Evolutionary conservation across 2,113 vertebrate genomes (phyloP), one percentile per base, ranked within the genome.

Genomic region (Varanus komodoensis): DNA sequence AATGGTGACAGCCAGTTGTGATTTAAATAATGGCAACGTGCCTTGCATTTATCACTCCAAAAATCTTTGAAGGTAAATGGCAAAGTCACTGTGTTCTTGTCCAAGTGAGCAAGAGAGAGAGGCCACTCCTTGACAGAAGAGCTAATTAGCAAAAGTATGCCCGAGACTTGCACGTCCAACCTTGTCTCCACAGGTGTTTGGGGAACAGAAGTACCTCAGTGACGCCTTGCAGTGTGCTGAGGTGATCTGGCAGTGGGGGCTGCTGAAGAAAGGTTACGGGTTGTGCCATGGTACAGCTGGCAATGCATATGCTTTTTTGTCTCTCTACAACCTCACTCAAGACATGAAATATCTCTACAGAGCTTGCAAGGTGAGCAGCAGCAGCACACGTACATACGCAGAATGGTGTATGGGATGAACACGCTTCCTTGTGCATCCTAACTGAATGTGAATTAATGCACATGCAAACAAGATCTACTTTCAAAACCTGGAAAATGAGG

Each of bases 201-300:
- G 97, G 14, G 97, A 97, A 0, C 96, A 98, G 61, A 97, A 96
- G 87, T 99, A 99, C 95, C 95, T 99, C 88, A 93, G 68, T 0
- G 97, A 98, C 0, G 98, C 99, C 21, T 92, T 98, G 86, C 97
- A 97, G 87, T 99, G 98, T 32, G 98, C 98, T 0, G 99, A 99
- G 54, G 97, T 99, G 93, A 97, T 98, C 92, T 99, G 99, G 99
- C 96, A 97, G 54, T 94, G 97, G 0, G 99, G 99, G 6, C 68
- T 99, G 87, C 95, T 99, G 93, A 98, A 98, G 96, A 99, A 99
- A 92, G 99, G 99, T 54, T 99, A 99, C 0, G 99, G 99, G 8
- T 95, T 99, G 75, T 99, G 99, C 94, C 99, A 99, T 0, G 99
- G 99, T 0, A 96, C 98, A 0, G 98, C 98, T 0, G 99, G 99